Conservation (phyloP, 2,797 vertebrate species). For the Poecilia wingei region DNA sequence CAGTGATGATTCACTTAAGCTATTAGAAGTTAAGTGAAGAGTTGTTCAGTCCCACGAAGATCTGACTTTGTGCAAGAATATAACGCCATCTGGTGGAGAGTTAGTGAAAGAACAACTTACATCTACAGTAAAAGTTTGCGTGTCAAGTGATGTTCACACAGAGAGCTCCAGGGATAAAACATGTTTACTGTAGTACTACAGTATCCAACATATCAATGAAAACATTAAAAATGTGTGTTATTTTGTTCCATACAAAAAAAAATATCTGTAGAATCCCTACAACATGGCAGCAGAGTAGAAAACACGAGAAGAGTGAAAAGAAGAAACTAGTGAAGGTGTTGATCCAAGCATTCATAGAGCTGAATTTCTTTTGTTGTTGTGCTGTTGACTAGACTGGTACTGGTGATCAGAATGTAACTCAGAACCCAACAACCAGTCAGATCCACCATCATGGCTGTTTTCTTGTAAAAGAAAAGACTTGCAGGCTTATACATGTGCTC, state of each 20-base stretch:
- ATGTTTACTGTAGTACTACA: constrained; percentile 84
- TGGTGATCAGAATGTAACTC: constrained; percentile 45
- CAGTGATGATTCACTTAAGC: neutral
- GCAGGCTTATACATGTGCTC: constrained; percentile 19
- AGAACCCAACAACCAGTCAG: constrained; percentile 41
- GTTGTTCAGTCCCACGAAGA: neutral
- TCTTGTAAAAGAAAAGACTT: constrained; percentile 43
- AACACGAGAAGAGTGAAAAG: constrained; percentile 53
- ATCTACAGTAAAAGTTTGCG: neutral
- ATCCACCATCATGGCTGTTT: constrained; percentile 49
- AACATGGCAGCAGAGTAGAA: constrained; percentile 76
- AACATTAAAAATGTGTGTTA: constrained; percentile 62
- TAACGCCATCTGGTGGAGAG: constrained; percentile 61
- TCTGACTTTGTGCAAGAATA: neutral
- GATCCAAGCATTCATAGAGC: constrained; percentile 65
- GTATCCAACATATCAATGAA: constrained; percentile 76
- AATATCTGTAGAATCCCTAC: constrained; percentile 62
- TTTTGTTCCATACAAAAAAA: constrained; percentile 55
- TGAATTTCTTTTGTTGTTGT: constrained; percentile 20
- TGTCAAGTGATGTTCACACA: constrained; percentile 6
- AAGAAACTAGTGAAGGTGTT: constrained; percentile 58
- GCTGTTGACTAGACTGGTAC: constrained; percentile 48
- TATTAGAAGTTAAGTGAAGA: neutral
- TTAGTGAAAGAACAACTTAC: neutral
- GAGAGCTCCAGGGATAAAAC: constrained; percentile 64